Evolutionary conservation across 1,140 invertebrate genomes (phyloP), one percentile per base, ranked within the genome.

Genomic region (Penaeus vannamei): DNA sequence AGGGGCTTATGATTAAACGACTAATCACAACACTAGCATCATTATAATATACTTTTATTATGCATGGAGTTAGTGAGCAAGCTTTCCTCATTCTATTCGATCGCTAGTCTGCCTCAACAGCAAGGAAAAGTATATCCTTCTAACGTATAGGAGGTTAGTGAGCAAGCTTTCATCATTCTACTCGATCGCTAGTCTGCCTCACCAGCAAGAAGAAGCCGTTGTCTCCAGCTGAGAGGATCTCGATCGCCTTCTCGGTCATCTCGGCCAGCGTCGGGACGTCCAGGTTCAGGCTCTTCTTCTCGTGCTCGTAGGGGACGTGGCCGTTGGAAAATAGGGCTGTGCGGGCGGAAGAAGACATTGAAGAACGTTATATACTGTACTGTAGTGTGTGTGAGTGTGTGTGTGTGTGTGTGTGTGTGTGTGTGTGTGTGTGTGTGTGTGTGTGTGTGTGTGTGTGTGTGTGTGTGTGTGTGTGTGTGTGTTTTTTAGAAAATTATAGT

Each of bases 271-370:
- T 91, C 84, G 92, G 88, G 90, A 79, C 91, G 81, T 85, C 86
- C 19, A 84, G 90, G 60, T 77, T 94, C 0, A 94, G 93, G 53
- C 93, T 92, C 96, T 95, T 83, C 96, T 96, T 1, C 79, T 91
- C 90, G 32, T 92, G 81, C 60, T 92, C 92, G 77, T 92, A 92
- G 2, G 89, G 91, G 53, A 91, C 8, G 77, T 92, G 90, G 17
- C 84, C 86, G 59, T 90, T 90, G 46, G 89, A 66, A 69, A 92
- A 92, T 20, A 92, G 42, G 20, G 91, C 92, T 92, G 84, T 26
- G 76, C 3, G 36, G 36, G 8, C 8, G 36, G 36, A 42, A 42
- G 36, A 42, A 42, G 59, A 42, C 22, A 76, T 59, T 26, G 36
- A 26, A 36, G 60, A 32, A 2, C 3, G 29, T 8, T 29, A 22